Evolutionary conservation across 2,113 vertebrate species (phyloP).

Genomic region (Dolichallabes microphthalmus): DNA sequence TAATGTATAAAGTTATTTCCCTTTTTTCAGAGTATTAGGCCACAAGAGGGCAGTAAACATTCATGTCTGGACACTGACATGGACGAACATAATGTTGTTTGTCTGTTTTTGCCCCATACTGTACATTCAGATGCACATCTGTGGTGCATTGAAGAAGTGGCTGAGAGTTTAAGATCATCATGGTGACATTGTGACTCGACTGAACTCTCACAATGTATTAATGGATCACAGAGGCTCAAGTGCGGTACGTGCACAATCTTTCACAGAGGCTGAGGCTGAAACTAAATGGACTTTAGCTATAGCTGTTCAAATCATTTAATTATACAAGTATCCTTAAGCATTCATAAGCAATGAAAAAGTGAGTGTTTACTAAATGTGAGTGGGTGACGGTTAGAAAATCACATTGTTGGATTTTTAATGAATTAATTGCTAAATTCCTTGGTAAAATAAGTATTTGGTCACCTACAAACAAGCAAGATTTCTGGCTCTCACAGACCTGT

Average conservation of each 20-base stretch:
- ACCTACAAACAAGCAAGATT: too few relatives aligned
- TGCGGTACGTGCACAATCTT: background rate
- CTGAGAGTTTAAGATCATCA: background rate
- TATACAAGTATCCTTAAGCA: background rate
- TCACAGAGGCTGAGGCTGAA: background rate
- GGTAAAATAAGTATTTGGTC: too few relatives aligned
- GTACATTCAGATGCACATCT: background rate
- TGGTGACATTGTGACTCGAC: slow-evolving; percentile 11
- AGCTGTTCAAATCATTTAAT: background rate
- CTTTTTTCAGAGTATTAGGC: background rate
- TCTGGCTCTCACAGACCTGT: too few relatives aligned
- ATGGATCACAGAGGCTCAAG: slow-evolving; percentile 23
- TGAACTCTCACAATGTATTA: slow-evolving; percentile 29
- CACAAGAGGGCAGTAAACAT: slow-evolving; percentile 30
- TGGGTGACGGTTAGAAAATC: too few relatives aligned
- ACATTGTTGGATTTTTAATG: too few relatives aligned
- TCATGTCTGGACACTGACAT: background rate
- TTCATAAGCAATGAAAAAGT: background rate
- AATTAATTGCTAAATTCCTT: too few relatives aligned
- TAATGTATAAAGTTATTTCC: too few relatives aligned
- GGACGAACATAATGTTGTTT: background rate
- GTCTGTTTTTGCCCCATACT: background rate
- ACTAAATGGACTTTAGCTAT: background rate
- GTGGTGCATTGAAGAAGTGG: background rate
- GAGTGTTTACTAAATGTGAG: background rate